Conservation (phyloP, 2,888 invertebrate species). For the Anoplius nigerrimus region DNA sequence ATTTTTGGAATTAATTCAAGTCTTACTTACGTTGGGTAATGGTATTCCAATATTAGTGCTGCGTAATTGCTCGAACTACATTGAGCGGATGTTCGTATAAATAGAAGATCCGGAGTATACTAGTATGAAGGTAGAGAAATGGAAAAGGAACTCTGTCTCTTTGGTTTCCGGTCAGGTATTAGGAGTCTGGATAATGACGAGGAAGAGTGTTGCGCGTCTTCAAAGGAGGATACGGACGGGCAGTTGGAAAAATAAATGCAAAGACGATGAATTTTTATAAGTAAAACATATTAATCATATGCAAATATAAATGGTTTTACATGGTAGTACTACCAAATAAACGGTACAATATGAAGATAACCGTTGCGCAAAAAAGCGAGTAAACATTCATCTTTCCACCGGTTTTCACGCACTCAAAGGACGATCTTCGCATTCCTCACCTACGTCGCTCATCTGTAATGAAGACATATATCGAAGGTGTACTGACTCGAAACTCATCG, state of each 20-base stretch:
- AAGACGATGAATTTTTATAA: conserved; percentile 56
- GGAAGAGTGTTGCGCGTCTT: not conserved
- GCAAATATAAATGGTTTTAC: conserved; percentile 73
- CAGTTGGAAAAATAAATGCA: conserved; percentile 22
- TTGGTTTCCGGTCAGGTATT: not conserved
- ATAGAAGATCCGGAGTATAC: not conserved
- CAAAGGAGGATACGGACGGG: not conserved
- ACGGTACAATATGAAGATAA: conserved; percentile 69
- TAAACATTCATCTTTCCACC: conserved; percentile 48
- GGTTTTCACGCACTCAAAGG: conserved; percentile 38
- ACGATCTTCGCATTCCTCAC: conserved; percentile 24
- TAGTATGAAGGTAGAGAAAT: not conserved
- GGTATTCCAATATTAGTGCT: not conserved
- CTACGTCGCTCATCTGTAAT: not conserved
- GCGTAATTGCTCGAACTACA: not conserved
- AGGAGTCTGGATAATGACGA: not conserved
- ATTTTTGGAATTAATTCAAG: too few species aligned
- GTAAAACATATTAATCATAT: conserved; percentile 73
- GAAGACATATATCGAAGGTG: not conserved
- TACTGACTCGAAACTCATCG: not conserved
- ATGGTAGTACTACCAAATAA: conserved; percentile 70
- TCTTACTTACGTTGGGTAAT: not conserved
- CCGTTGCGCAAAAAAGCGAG: conserved; percentile 57
- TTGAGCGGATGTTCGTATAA: not conserved
- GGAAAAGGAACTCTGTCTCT: not conserved